Conservation (phyloP, 2,113 vertebrate species). For the Cavia porcellus region DNA sequence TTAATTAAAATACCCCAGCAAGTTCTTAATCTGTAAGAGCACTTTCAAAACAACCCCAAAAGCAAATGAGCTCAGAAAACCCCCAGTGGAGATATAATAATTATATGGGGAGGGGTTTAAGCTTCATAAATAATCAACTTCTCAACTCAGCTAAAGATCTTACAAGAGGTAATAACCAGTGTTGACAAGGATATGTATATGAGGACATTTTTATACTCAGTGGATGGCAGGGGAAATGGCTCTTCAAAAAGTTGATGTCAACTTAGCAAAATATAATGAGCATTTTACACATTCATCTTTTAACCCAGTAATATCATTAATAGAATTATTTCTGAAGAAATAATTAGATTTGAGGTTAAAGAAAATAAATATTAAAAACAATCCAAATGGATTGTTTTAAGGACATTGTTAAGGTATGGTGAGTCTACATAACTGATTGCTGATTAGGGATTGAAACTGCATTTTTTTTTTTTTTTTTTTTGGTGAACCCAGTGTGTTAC, state of each 20-base stretch:
- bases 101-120: background rate
- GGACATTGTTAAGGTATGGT: background rate
- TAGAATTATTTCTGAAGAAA: conserved; percentile 59
- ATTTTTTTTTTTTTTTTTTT: background rate
- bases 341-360: conserved; percentile 14
- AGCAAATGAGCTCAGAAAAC: conserved; percentile 8
- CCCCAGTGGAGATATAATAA: background rate
- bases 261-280: background rate
- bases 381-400: background rate
- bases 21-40: conserved; percentile 22
- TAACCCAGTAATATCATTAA: background rate
- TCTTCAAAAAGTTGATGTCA: conserved; percentile 34
- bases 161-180: background rate
- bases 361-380: conserved; percentile 13
- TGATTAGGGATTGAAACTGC: background rate
- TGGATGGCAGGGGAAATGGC: background rate
- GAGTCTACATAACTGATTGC: background rate
- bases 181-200: background rate
- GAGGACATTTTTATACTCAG: background rate
- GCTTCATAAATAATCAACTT: background rate
- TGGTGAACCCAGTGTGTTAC: background rate
- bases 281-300: background rate
- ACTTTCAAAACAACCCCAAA: conserved; percentile 26
- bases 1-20: conserved; percentile 47
- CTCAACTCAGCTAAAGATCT: background rate